These are phyloP conservation scores for Epinephelus cyanopodus DNA, from an alignment of 2,113 vertebrate species.

Conservation along the genomic window DNA sequence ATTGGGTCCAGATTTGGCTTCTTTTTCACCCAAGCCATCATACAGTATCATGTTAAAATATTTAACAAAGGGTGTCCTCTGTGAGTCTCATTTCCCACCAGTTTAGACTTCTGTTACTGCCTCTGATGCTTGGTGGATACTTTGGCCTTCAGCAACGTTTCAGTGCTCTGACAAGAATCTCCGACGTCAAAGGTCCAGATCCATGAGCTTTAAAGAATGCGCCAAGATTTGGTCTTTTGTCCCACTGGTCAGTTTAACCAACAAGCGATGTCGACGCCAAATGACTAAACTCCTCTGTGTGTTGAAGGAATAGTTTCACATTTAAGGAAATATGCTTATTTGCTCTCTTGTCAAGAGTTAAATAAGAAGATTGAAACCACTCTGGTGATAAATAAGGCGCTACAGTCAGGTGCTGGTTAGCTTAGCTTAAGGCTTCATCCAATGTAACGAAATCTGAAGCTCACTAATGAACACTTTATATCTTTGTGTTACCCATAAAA, in stretches of 20 bases:
- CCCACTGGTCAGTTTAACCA: conserved; percentile 22
- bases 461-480: background rate
- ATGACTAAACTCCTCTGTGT: background rate
- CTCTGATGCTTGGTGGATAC: conserved; percentile 28
- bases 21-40: conserved; percentile 24
- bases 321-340: conserved; percentile 2
- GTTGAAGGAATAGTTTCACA: background rate
- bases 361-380: background rate
- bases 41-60: conserved; percentile 42
- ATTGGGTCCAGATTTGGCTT: conserved; percentile 42
- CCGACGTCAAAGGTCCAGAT: conserved; percentile 28
- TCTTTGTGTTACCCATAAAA: background rate
- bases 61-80: conserved; percentile 22
- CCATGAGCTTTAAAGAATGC: conserved; percentile 39
- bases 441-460: background rate
- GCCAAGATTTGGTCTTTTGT: conserved; percentile 20
- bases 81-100: conserved; percentile 50
- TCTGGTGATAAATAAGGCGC: background rate
- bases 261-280: background rate
- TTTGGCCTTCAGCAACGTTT: conserved; percentile 62
- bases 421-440: conserved; percentile 5
- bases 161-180: conserved; percentile 53
- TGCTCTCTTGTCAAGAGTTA: background rate
- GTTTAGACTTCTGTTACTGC: conserved; percentile 29
- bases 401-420: background rate